Percentiles rank a stretch among this genome's conserved stretches.
These are phyloP conservation scores for Centropristis striata DNA, from an alignment of 2,113 vertebrate genomes.

Conservation along the genomic window DNA sequence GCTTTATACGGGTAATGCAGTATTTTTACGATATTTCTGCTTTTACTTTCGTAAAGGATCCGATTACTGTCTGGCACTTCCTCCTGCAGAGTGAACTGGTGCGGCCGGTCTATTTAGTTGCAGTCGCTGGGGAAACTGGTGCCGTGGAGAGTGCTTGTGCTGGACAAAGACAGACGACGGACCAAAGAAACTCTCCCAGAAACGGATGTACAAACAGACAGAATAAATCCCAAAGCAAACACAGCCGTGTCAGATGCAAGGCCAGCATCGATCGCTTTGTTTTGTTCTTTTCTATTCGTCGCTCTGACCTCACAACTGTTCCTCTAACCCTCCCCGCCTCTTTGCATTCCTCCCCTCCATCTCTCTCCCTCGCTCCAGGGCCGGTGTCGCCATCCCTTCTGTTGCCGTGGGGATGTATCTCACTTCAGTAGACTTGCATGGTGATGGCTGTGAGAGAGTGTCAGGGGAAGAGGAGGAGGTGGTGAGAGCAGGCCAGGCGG, in stretches of 20 bases:
- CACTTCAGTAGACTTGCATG: constrained; percentile 29
- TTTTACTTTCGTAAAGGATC: no score
- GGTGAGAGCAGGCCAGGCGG: constrained; percentile 17
- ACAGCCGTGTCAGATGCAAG: constrained; percentile 15
- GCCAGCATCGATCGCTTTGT: constrained; percentile 29
- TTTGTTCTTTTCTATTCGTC: constrained; percentile 9
- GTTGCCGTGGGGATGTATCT: constrained; percentile 49
- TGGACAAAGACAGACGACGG: constrained; percentile 50
- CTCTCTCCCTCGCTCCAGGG: constrained; percentile 19
- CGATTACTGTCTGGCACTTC: not conserved
- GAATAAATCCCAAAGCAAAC: constrained; percentile 51
- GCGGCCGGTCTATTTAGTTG: constrained; percentile 31
- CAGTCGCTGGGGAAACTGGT: constrained; percentile 47
- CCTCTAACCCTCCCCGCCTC: not conserved
- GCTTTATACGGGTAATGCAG: no score
- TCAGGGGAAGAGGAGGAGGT: constrained; percentile 9
- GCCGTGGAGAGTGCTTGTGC: not conserved
- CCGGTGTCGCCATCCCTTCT: constrained; percentile 15
- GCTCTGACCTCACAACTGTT: constrained; percentile 34
- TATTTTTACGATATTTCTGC: no score
- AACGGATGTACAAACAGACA: constrained; percentile 37
- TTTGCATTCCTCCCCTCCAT: constrained; percentile 4
- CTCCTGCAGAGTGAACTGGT: constrained; percentile 35
- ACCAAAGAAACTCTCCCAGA: constrained; percentile 40
- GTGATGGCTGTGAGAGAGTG: constrained; percentile 34